Base-by-base conservation (phyloP, 2,888 invertebrate genomes). In the Polydrusus tereticollis region DNA sequence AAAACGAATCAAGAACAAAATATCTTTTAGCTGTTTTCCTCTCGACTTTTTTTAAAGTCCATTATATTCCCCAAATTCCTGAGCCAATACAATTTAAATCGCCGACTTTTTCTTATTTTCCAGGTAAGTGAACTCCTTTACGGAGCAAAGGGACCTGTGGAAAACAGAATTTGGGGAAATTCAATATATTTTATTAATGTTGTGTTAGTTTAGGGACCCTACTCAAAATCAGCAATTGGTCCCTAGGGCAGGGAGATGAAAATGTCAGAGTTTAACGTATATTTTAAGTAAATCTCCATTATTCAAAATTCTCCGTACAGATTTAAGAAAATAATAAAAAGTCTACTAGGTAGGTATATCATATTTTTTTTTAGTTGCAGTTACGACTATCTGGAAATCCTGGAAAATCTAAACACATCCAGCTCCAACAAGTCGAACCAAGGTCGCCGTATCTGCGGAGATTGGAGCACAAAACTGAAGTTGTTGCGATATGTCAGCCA, bases 391-490 rank as follows among this genome's bases (percentile, higher is more conserved):
- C 82, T 94, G 80, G 92, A 93, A 85, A 89, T 94, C 77, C 86
- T 88, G 59, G 92, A 91, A 77, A 64, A 72, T 50, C 45, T 29
- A 29, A 55, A 55, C 14, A 55, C 29, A 16, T 29, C 52, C 1
- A 55, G 12, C 52, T 55, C 66, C 2, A 55, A 55, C 52, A 55
- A 55, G 8, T 16, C 52, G 16, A 55, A 18, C 14, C 14, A 67
- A 5, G 69, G 73, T 23, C 74, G 77, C 60, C 87, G 90, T 0
- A 85, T 91, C 6, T 95, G 94, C 83, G 94, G 94, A 12, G 93
- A 95, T 85, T 94, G 94, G 93, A 92, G 91, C 78, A 89, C 90
- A 26, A 91, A 91, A 81, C 87, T 94, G 68, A 95, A 94, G 82
- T 86, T 94, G 20, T 85, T 94, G 58, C 89, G 90, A 29, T 87